These are phyloP conservation scores for Indicator indicator DNA, from an alignment of 2,113 vertebrate genomes.

Conservation along the genomic window DNA sequence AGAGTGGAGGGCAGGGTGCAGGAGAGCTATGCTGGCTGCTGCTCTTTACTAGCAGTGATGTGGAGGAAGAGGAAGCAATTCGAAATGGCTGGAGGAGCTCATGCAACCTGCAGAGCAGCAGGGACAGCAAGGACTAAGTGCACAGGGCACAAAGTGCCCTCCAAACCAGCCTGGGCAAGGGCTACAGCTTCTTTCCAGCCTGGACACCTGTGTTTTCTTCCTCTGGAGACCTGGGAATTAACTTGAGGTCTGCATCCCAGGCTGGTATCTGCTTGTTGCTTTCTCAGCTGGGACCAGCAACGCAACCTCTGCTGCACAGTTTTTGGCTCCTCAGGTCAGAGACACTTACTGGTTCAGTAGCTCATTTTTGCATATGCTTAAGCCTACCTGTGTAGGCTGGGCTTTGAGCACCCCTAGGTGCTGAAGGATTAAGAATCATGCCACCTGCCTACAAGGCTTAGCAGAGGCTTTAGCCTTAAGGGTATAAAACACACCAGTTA, in stretches of 20 bases:
- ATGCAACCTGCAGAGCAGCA: neutral
- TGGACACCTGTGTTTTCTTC: neutral
- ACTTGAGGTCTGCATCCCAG: rapidly evolving
- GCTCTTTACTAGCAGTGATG: neutral
- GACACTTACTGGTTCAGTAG: neutral
- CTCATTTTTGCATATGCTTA: neutral
- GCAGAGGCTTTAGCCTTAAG: neutral
- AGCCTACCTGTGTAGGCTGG: neutral
- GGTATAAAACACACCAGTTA: neutral
- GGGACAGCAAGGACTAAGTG: too few species aligned
- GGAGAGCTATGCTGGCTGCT: neutral
- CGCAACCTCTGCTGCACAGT: neutral
- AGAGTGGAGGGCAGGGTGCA: neutral
- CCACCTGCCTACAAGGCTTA: neutral
- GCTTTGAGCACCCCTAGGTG: neutral
- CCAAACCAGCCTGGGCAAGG: neutral
- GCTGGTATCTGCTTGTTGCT: neutral
- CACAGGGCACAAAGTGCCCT: neutral
- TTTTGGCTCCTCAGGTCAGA: neutral
- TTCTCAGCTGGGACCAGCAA: neutral
- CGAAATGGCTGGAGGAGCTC: neutral
- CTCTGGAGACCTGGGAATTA: neutral
- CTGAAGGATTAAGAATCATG: neutral
- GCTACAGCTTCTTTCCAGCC: neutral
- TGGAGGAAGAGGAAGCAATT: neutral